phyloP scores from a whole-genome alignment of 2,888 invertebrate species.

The Leptodirus hochenwartii region DNA sequence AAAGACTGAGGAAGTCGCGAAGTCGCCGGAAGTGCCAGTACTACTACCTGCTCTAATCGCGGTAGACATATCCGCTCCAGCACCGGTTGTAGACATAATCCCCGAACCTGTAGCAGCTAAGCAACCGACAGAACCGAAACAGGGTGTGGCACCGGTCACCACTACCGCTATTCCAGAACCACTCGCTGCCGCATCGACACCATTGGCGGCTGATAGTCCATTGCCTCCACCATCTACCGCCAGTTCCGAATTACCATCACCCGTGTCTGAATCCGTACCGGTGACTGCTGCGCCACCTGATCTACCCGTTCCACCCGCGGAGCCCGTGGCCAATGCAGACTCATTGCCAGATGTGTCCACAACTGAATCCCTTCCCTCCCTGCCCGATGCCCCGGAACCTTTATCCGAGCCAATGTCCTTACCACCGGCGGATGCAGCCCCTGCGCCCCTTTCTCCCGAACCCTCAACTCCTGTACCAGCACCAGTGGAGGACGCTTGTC shows the following conservation, averaged over 20 bases:
- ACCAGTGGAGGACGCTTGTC: too few species aligned
- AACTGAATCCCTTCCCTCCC: slow-evolving; percentile 25
- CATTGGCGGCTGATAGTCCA: not conserved
- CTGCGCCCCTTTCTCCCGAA: slow-evolving; percentile 23
- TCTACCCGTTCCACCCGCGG: slow-evolving; percentile 8
- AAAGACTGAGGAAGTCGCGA: slow-evolving; percentile 5
- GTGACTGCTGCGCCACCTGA: slow-evolving; percentile 2
- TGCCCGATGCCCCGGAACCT: slow-evolving; percentile 22
- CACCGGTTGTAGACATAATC: slow-evolving; percentile 1
- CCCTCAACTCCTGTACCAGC: slow-evolving; percentile 7
- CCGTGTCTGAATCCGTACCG: slow-evolving; percentile 7
- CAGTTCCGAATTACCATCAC: slow-evolving; percentile 9
- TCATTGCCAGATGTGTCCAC: slow-evolving; percentile 27
- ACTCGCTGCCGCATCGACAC: slow-evolving; percentile 8
- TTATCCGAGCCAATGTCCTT: slow-evolving; percentile 25
- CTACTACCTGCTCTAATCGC: slow-evolving; percentile 6
- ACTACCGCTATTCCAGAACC: slow-evolving; percentile 12
- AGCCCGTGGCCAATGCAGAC: slow-evolving; percentile 21
- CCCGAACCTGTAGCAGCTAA: slow-evolving; percentile 1
- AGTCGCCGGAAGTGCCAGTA: slow-evolving; percentile 7
- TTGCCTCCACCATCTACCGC: slow-evolving; percentile 1
- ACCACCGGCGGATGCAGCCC: slow-evolving; percentile 26
- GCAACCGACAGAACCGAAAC: slow-evolving; percentile 1
- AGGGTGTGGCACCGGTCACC: slow-evolving; percentile 9
- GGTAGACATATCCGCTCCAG: slow-evolving; percentile 4